Conservation (phyloP, 2,113 vertebrate species). For the Nibea coibor region DNA sequence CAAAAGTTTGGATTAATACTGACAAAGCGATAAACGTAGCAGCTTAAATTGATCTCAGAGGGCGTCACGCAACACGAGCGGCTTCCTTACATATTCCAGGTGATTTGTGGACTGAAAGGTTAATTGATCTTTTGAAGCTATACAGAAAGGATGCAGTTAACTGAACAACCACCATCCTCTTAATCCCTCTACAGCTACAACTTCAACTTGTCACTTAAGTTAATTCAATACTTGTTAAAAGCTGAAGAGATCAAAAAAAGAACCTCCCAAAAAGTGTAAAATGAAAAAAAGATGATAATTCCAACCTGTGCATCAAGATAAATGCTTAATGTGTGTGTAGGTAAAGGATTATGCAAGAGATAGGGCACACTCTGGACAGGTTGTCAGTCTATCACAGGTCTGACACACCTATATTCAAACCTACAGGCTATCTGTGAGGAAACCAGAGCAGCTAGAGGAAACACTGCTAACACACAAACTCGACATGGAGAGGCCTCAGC, state of each 20-base stretch:
- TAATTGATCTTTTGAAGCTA: slow-evolving; percentile 10
- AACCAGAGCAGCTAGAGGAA: not conserved
- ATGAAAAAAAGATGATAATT: not conserved
- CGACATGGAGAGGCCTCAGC: not conserved
- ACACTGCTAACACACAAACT: not conserved
- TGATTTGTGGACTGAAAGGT: not conserved
- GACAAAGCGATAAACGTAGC: not conserved
- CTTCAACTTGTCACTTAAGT: not conserved
- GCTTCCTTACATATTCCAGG: not conserved
- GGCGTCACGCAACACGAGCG: not conserved
- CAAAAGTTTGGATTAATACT: not conserved
- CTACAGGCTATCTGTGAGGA: not conserved
- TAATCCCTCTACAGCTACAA: slow-evolving; percentile 2
- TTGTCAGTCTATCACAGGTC: not conserved
- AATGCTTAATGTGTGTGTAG: not conserved
- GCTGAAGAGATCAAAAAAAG: not conserved
- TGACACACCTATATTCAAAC: not conserved
- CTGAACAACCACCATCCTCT: not conserved
- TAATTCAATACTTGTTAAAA: not conserved
- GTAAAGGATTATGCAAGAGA: no score
- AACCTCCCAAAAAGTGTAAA: no score
- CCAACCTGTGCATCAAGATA: not conserved
- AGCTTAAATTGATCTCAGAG: not conserved
- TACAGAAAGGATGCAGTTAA: not conserved
- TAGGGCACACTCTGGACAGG: no score